Evolutionary conservation across 2,888 invertebrate genomes (phyloP), one percentile per base, ranked within the genome.

Genomic region (Clostera curtula): DNA sequence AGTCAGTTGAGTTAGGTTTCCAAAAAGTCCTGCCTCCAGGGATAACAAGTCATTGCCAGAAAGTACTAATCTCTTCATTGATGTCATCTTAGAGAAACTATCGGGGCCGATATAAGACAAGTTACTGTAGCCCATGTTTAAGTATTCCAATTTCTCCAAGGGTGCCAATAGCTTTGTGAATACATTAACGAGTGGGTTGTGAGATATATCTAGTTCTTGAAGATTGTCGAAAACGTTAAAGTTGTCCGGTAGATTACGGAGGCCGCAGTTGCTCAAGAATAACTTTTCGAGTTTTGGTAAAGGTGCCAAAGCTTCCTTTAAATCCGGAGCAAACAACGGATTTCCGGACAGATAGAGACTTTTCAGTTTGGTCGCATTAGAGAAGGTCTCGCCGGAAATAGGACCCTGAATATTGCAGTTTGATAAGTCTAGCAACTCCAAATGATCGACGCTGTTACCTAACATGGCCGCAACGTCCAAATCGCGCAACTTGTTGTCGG

Each of bases 121-220:
- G 54, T 89, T 87, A 61, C 90, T 90, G 56, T 89, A 90, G 4
- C 90, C 90, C 90, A 91, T 90, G 58, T 91, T 90, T 3, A 91
- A 69, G 49, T 88, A 89, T 59, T 89, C 88, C 15, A 91, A 66
- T 7, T 88, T 88, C 33, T 87, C 86, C 1, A 91, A 62, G 0
- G 90, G 90, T 2, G 88, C 87, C 9, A 90, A 62, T 12, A 90
- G 59, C 44, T 85, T 86, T 4, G 88, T 88, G 55, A 90, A 90
- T 0, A 89, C 90, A 48, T 90, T 88, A 21, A 87, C 86, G 1
- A 91, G 67, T 1, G 91, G 90, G 63, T 91, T 91, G 51, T 88
- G 85, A 0, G 90, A 90, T 52, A 91, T 88, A 49, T 90, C 90
- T 18, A 91, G 71, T 52, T 90, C 89, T 44, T 87, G 84, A 9